Conservation (phyloP, 2,888 invertebrate genomes). For the Pseudococcus viburni region DNA sequence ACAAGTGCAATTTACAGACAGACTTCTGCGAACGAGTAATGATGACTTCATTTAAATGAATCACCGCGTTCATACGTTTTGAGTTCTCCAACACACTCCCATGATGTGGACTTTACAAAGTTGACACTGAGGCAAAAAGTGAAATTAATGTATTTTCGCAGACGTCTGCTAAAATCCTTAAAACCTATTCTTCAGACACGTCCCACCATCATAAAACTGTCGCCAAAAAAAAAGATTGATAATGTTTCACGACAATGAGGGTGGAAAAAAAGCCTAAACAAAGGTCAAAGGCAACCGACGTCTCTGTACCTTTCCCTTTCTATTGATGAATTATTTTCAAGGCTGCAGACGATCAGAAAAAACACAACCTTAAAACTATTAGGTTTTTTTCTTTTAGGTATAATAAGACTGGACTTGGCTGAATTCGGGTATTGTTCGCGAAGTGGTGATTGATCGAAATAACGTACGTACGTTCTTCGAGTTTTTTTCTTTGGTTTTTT, state of each 20-base stretch:
- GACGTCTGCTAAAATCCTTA: neutral
- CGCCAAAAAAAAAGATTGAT: slow-evolving; percentile 15
- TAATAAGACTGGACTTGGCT: neutral
- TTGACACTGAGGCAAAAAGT: neutral
- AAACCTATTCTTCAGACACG: neutral
- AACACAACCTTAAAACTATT: neutral
- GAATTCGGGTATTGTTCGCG: slow-evolving; percentile 6
- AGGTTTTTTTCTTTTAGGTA: neutral
- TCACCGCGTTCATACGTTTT: neutral
- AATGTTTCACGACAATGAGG: neutral
- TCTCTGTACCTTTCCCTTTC: slow-evolving; percentile 40
- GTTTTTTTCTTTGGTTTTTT: neutral
- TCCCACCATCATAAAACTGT: neutral
- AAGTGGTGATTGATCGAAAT: neutral
- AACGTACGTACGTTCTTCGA: neutral
- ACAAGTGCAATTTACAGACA: slow-evolving; percentile 5
- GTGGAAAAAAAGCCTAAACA: slow-evolving; percentile 21
- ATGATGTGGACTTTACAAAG: neutral
- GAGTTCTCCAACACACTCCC: neutral
- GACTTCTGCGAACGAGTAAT: neutral
- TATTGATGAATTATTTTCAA: slow-evolving; percentile 31
- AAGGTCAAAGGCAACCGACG: slow-evolving; percentile 45
- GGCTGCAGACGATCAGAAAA: neutral
- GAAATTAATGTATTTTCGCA: slow-evolving; percentile 2
- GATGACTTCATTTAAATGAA: slow-evolving; percentile 31